A percentile compares a stretch with the other conserved stretches of the same genome.
phyloP scores from a whole-genome alignment of 2,113 vertebrate genomes.

The Gobiocypris rarus region DNA sequence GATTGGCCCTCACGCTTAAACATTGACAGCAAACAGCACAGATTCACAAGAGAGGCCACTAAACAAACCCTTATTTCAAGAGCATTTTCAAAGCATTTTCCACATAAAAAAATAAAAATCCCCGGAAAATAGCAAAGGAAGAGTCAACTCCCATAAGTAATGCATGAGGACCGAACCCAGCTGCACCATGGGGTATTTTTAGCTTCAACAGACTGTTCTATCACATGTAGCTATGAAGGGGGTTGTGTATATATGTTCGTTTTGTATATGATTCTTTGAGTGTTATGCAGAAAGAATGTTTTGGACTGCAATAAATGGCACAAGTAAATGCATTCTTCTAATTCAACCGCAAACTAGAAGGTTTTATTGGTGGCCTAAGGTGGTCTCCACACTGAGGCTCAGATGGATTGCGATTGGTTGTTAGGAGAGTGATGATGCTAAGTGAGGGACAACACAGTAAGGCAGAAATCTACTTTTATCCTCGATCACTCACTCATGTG shows the following conservation, averaged over 20 bases:
- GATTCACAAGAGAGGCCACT: neutral
- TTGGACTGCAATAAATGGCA: neutral
- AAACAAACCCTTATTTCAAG: conserved; percentile 8
- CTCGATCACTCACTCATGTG: neutral
- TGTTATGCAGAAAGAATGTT: neutral
- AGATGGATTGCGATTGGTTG: conserved; percentile 5
- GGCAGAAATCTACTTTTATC: neutral
- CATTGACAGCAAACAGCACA: neutral
- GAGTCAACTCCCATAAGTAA: conserved; percentile 75
- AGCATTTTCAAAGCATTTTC: neutral
- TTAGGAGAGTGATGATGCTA: neutral
- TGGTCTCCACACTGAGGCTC: conserved; percentile 20
- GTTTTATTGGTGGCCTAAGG: conserved; percentile 19
- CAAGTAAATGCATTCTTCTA: neutral
- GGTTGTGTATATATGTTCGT: neutral
- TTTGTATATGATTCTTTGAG: neutral
- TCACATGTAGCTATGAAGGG: conserved; percentile 23
- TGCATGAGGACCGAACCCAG: conserved; percentile 70
- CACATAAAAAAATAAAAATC: conserved; percentile 44
- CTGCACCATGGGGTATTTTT: conserved; percentile 74
- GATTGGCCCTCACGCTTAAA: neutral
- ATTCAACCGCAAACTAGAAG: neutral
- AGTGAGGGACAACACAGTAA: neutral
- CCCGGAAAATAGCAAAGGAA: conserved; percentile 44
- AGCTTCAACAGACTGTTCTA: conserved; percentile 68